Base-by-base conservation (phyloP, 2,797 vertebrate genomes). In the Gobio occitaniae region DNA sequence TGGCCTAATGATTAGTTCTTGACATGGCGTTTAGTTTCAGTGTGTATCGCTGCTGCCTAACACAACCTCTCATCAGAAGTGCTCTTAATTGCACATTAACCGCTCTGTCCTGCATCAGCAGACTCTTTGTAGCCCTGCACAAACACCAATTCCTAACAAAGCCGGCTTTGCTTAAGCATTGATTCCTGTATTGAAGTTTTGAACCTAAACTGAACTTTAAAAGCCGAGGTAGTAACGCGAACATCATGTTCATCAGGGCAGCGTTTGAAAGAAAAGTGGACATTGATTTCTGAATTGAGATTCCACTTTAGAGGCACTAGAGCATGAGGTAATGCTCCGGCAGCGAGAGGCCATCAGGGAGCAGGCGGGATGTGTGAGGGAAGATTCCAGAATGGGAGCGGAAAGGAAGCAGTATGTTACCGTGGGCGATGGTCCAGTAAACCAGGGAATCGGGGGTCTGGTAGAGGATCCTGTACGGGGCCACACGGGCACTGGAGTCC, bases 351-450 rank as follows among this genome's bases (percentile, higher is more conserved):
- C 86, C 78, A 84, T 86, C 78, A 79, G 83, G 88, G 88, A 87
- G 87, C 78, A 38, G 65, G 65, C 84, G 89, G 87, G 89, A 92
- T 10, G 9, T 85, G 81, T 86, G 80, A 71, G 65, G 84, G 71
- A 52, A 77, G 75, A 63, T 83, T 88, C 82, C 82, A 84, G 79
- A 59, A 78, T 6, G 38, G 72, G 52, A 47, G 77, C n/a, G 38
- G 29, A 66, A 25, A 36, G 66, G 69, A 66, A 25, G 65, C 32
- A 86, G 79, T 86, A 21, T 65, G 32, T 44, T 94, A 99, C 98
- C 98, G 85, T 98, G 98, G 88, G 98, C 98, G 8, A 99, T 97
- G 92, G 97, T 97, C 97, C 97, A 99, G 87, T 98, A 99, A 74
- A 95, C 94, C 88, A 98, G 91, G 54, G 98, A 98, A 91, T 99